Base-by-base conservation (phyloP, 1,140 invertebrate genomes). In the Aphis craccivora region DNA sequence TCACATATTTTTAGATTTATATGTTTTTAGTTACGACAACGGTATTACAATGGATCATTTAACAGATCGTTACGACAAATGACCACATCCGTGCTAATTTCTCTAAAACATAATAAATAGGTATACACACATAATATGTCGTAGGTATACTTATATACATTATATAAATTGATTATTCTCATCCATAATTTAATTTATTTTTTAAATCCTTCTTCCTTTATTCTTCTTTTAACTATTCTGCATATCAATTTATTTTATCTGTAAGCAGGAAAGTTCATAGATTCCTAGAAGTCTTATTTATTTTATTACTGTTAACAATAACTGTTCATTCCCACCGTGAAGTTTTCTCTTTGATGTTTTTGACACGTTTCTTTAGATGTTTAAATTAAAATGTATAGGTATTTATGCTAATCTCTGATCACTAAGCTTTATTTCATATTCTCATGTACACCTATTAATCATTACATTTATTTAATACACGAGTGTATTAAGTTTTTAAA, bases 181-280 rank as follows among this genome's bases (percentile, higher is more conserved):
- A 84, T 93, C 25, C 48, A 86, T 84, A 25, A 93, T 93, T 51
- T 84, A 25, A 93, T 93, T 55, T 86, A 55, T 93, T 23, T 92
- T 88, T 8, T 35, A 84, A 83, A 11, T 43, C n/a, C 22, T 40
- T 40, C 30, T 87, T 87, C 30, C 3, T 48, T 30, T 87, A n/a
- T 87, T 87, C 6, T 45, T 20, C 30, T 87, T 87, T n/a, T 45
- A 87, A 87, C 14, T 18, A 18, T 35, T 18, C 60, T n/a, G n/a
- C n/a, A 76, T 76, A 76, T 76, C 14, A n/a, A 76, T 76, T 76
- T 76, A 14, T n/a, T n/a, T 76, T 76, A 76, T n/a, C 60, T n/a
- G 14, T n/a, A 76, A 14, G 60, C 23, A n/a, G n/a, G 5, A 18
- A 53, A 48, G 53, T 51, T 88, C 87, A 35, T 35, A 88, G 48